Conservation (phyloP, 2,888 invertebrate genomes). For the Diarsia brunnea region DNA sequence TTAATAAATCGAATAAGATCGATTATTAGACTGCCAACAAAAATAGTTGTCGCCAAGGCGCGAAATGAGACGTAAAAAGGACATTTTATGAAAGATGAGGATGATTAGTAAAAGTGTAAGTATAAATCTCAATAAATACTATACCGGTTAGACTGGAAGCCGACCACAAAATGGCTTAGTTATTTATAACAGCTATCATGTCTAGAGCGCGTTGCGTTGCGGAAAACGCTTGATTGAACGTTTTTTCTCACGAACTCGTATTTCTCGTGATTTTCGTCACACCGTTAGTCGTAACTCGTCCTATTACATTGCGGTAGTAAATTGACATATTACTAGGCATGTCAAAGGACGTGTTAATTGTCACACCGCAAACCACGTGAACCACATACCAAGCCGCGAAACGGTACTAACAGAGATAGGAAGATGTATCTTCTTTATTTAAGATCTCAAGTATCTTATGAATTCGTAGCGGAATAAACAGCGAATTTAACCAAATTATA, state of each 20-base stretch:
- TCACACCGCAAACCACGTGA: conserved; percentile 31
- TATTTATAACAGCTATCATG: conserved; percentile 2
- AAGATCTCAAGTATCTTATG: too few species aligned
- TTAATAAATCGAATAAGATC: too few species aligned
- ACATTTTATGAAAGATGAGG: too few species aligned
- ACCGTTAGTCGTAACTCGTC: background rate
- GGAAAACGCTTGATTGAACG: conserved; percentile 17
- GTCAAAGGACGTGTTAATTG: conserved; percentile 30
- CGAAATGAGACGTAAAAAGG: too few species aligned
- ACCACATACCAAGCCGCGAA: background rate
- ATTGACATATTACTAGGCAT: background rate
- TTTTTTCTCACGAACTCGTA: background rate
- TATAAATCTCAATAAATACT: too few species aligned
- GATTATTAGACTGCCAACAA: too few species aligned
- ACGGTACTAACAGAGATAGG: background rate
- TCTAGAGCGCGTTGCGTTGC: background rate
- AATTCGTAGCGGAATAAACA: background rate
- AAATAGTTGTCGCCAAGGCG: too few species aligned
- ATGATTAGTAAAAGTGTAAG: too few species aligned
- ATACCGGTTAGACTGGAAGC: background rate
- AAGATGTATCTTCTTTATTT: background rate
- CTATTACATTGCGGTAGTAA: background rate
- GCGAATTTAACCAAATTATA: background rate
- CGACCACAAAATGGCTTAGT: background rate
- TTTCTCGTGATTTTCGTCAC: conserved; percentile 2